These are phyloP conservation scores for Toxostoma redivivum DNA, from an alignment of 2,113 vertebrate genomes.

Conservation along the genomic window DNA sequence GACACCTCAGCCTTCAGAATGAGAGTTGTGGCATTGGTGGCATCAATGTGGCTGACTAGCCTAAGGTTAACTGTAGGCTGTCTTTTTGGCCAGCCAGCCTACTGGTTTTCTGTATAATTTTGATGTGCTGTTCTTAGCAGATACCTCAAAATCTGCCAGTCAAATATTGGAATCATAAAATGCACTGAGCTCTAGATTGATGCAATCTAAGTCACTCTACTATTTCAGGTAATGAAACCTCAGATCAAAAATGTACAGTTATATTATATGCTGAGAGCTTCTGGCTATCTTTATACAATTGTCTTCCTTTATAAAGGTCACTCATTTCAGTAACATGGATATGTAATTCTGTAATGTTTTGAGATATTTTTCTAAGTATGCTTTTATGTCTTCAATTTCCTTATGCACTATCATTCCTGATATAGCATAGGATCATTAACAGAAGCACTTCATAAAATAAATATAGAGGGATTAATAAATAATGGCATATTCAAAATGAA, in stretches of 20 bases:
- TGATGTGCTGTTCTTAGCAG: background rate
- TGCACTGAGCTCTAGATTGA: background rate
- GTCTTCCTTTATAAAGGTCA: background rate
- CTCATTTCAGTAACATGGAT: background rate
- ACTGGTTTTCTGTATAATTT: background rate
- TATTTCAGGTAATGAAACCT: background rate
- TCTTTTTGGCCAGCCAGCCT: background rate
- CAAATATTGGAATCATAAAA: background rate
- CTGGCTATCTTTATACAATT: background rate
- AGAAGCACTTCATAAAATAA: conserved; percentile 4
- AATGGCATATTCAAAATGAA: background rate
- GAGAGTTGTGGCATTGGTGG: background rate
- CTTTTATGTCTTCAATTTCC: conserved; percentile 1
- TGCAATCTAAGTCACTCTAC: background rate
- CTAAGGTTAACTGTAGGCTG: background rate
- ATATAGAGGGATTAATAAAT: conserved; percentile 26
- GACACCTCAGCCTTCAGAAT: background rate
- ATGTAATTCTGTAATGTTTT: background rate
- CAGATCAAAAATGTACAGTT: background rate
- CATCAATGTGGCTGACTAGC: background rate
- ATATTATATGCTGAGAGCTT: background rate
- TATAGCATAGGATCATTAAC: conserved; percentile 4
- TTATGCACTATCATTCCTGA: background rate
- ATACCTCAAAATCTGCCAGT: background rate
- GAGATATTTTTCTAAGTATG: background rate